Conservation (phyloP, 2,113 vertebrate species). For the Pteropus alecto region DNA sequence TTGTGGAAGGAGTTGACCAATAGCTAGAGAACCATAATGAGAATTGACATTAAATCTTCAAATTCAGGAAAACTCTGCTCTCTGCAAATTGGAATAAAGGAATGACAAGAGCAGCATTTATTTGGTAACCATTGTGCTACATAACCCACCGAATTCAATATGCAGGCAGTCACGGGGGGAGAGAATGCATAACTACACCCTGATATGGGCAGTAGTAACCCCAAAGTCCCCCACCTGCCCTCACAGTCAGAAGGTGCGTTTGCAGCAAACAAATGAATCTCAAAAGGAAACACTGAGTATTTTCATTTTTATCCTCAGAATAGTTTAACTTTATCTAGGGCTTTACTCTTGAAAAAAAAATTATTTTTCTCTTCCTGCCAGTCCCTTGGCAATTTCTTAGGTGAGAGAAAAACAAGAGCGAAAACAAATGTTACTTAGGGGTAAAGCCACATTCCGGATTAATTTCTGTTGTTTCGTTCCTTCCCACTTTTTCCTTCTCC, state of each 20-base stretch:
- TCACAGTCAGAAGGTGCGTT: accelerated
- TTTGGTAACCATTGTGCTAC: not conserved
- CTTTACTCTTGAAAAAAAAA: not conserved
- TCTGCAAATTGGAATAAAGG: not conserved
- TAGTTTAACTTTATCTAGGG: not conserved
- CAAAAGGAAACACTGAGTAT: not conserved
- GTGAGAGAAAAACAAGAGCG: conserved; percentile 41
- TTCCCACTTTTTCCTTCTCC: not conserved
- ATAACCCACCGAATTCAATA: not conserved
- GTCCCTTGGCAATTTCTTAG: conserved; percentile 57
- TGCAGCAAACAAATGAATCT: not conserved
- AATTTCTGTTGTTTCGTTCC: conserved; percentile 50
- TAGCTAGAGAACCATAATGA: not conserved
- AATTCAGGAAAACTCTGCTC: not conserved
- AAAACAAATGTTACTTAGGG: conserved; percentile 31
- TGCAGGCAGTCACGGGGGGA: not conserved
- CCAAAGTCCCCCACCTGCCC: not conserved
- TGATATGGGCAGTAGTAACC: not conserved
- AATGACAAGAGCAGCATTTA: not conserved
- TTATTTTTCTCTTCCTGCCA: conserved; percentile 41
- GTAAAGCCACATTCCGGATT: conserved; percentile 13
- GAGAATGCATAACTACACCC: not conserved
- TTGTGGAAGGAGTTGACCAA: not conserved
- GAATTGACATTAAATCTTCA: not conserved
- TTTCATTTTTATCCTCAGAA: conserved; percentile 16